These are phyloP conservation scores for Drosophila nigrodunni DNA, from an alignment of 1,140 invertebrate genomes.

Conservation along the genomic window DNA sequence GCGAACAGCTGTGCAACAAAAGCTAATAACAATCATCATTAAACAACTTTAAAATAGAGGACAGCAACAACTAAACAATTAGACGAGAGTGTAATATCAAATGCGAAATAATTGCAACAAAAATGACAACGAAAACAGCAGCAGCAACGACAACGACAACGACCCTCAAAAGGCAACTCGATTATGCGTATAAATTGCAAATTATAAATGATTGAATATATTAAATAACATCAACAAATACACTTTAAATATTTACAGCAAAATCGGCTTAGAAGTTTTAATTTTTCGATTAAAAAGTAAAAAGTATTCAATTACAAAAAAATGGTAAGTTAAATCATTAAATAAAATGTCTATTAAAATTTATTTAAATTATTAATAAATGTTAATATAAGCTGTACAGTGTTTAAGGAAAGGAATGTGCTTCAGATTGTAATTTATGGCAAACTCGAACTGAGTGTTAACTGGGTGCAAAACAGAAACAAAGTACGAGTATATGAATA, in stretches of 20 bases:
- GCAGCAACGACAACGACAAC: constrained; percentile 3
- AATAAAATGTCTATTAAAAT: not conserved
- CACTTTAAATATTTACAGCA: constrained; percentile 61
- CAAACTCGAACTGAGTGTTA: constrained; percentile 15
- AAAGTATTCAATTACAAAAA: constrained; percentile 58
- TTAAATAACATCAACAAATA: constrained; percentile 41
- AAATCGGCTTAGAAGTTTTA: constrained; percentile 62
- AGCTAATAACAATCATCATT: constrained; percentile 47
- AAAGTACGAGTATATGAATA: constrained; percentile 5
- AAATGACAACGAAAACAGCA: not conserved
- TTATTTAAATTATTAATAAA: not conserved
- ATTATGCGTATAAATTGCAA: constrained; percentile 30
- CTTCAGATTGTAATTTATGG: constrained; percentile 9
- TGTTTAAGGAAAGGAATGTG: not conserved
- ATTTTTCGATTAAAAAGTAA: constrained; percentile 46
- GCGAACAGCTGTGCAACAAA: not conserved
- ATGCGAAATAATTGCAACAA: constrained; percentile 36
- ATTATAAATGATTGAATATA: constrained; percentile 25
- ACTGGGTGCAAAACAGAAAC: constrained; percentile 17
- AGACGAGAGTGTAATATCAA: constrained; percentile 23
- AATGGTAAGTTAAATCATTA: constrained; percentile 55
- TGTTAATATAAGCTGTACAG: not conserved
- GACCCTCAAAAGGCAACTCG: constrained; percentile 40
- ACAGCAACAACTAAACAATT: constrained; percentile 40
- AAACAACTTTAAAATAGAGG: constrained; percentile 44